These are phyloP conservation scores for Arenaria interpres DNA, from an alignment of 2,113 vertebrate species.

Conservation along the genomic window DNA sequence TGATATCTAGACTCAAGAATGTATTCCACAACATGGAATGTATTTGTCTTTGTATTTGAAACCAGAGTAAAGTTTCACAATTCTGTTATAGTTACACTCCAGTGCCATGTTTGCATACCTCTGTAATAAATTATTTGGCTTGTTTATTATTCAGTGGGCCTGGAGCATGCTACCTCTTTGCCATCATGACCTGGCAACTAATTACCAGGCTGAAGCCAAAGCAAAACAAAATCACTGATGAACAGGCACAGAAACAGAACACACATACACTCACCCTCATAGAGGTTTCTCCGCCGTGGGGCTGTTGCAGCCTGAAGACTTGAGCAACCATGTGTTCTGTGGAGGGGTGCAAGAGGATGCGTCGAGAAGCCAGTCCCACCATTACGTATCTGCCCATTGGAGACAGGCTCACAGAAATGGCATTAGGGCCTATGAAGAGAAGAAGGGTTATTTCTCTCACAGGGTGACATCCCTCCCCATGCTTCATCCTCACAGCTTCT, in stretches of 20 bases:
- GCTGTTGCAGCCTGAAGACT: conserved; percentile 97
- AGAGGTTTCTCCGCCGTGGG: conserved; percentile 96
- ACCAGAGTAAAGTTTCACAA: not conserved
- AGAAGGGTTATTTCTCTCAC: not conserved
- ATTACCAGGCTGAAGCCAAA: not conserved
- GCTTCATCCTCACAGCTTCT: not conserved
- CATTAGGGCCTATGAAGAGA: conserved; percentile 87
- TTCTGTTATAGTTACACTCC: not conserved
- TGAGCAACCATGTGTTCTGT: conserved; percentile 99
- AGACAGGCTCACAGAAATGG: conserved; percentile 97
- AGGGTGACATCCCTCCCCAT: not conserved
- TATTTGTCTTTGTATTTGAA: not conserved
- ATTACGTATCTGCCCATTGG: conserved; percentile 98
- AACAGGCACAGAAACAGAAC: not conserved
- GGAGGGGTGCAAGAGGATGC: conserved; percentile 95
- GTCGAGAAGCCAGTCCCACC: conserved; percentile 95
- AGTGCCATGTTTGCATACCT: not conserved
- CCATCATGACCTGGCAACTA: not conserved
- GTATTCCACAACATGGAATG: not conserved
- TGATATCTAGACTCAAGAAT: not conserved
- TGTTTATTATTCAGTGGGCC: not conserved
- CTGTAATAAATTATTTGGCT: not conserved
- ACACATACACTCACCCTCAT: conserved; percentile 86
- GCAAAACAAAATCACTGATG: not conserved
- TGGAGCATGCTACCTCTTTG: not conserved